Conservation (phyloP, 2,113 vertebrate genomes). For the Seriola quinqueradiata region DNA sequence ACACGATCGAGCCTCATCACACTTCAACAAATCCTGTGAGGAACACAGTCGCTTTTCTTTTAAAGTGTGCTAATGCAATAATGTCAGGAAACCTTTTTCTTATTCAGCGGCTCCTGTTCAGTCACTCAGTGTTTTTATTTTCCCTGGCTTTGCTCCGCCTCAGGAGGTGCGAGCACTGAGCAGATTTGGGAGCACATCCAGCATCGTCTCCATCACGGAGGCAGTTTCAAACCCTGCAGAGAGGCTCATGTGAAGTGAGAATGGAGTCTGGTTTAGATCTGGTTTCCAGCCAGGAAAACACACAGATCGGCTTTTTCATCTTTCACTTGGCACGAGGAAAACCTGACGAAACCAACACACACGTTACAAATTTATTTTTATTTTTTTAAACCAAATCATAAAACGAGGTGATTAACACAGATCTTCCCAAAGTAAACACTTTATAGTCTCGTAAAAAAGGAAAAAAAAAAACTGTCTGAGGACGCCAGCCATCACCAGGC, state of each 20-base stretch:
- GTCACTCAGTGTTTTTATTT: not conserved
- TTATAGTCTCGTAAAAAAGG: not conserved
- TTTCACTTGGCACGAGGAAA: not conserved
- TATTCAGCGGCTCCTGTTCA: too few species aligned
- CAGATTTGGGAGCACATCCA: constrained; percentile 16
- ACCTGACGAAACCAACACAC: not conserved
- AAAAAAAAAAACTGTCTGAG: not conserved
- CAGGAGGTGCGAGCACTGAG: not conserved
- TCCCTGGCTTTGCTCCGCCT: not conserved
- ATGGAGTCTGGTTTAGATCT: not conserved
- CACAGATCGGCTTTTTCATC: not conserved
- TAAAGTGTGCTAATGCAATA: not conserved
- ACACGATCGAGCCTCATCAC: too few species aligned
- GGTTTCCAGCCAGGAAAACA: constrained; percentile 6
- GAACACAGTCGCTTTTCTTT: not conserved
- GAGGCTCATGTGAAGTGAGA: not conserved
- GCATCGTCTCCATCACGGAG: not conserved
- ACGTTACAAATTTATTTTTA: not conserved
- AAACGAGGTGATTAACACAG: not conserved
- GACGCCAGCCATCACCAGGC: constrained; percentile 11
- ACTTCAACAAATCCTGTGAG: not conserved
- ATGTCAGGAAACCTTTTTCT: not conserved
- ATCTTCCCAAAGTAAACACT: not conserved
- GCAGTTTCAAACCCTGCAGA: not conserved
- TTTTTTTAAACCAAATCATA: not conserved